phyloP scores from a whole-genome alignment of 2,888 invertebrate genomes.

The Odontocolon sp. region DNA sequence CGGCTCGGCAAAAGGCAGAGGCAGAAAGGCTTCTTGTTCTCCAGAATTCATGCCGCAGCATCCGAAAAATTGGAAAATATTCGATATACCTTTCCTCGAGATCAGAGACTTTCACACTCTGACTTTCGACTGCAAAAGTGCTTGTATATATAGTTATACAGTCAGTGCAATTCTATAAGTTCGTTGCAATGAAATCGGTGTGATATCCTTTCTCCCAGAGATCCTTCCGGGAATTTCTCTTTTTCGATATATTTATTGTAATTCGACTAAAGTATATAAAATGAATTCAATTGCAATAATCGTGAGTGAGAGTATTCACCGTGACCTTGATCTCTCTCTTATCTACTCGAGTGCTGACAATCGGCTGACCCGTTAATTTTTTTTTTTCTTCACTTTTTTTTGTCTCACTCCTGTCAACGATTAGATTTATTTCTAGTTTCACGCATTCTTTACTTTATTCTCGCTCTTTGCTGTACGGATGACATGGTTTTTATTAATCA shows the following conservation, averaged over 20 bases:
- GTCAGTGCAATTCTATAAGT: neutral
- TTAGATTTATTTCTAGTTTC: slow-evolving; percentile 30
- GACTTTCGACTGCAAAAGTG: slow-evolving; percentile 10
- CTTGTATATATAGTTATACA: neutral
- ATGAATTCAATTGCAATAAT: slow-evolving; percentile 4
- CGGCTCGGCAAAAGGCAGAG: neutral
- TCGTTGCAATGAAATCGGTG: neutral
- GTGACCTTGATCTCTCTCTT: slow-evolving; percentile 22
- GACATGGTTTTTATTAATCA: slow-evolving; percentile 43
- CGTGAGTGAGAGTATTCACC: neutral
- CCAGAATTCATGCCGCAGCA: no score
- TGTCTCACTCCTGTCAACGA: slow-evolving; percentile 7
- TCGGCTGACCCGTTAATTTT: neutral
- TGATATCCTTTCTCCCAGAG: slow-evolving; percentile 13
- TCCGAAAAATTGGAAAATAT: neutral
- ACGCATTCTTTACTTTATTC: slow-evolving; percentile 1
- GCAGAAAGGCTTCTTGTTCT: neutral
- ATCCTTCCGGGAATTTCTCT: slow-evolving; percentile 19
- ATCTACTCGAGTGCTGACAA: slow-evolving; percentile 29
- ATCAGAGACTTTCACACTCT: slow-evolving; percentile 1
- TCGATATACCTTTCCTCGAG: neutral
- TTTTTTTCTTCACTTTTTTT: slow-evolving; percentile 6
- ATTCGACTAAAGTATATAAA: neutral
- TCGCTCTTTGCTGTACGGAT: slow-evolving; percentile 4
- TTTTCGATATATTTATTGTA: neutral